Evolutionary conservation across 1,140 invertebrate genomes (phyloP).

Genomic region (Bactericera cockerelli): DNA sequence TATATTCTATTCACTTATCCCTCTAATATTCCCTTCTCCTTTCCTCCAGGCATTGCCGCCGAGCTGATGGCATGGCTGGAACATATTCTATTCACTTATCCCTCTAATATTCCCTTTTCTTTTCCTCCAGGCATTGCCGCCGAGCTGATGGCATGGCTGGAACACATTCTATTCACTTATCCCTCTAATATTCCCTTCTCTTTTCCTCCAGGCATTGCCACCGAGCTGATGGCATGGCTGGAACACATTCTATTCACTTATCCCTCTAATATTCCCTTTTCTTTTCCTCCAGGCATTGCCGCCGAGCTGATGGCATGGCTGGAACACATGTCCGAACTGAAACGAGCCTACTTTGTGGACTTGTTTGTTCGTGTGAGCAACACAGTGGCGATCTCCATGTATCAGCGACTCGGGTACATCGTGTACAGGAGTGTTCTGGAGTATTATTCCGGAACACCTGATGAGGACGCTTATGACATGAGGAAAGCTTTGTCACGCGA

Average conservation of each 20-base stretch:
- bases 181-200: too few relatives aligned
- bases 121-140: too few relatives aligned
- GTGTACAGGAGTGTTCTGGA: constrained; percentile 91
- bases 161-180: too few relatives aligned
- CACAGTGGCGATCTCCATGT: constrained; percentile 94
- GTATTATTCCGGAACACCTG: constrained; percentile 93
- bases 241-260: too few relatives aligned
- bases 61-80: constrained; percentile 89
- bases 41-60: constrained; percentile 50
- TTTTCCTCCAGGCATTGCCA: too few relatives aligned
- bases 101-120: too few relatives aligned
- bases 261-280: too few relatives aligned
- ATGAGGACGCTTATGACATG: constrained; percentile 99
- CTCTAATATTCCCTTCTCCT: too few relatives aligned
- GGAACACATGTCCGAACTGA: constrained; percentile 94
- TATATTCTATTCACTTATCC: too few relatives aligned
- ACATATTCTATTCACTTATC: too few relatives aligned
- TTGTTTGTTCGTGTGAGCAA: constrained; percentile 96
- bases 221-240: too few relatives aligned
- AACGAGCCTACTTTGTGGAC: constrained; percentile 95
- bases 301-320: constrained; percentile 87
- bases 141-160: too few relatives aligned
- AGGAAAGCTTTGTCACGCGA: constrained; percentile 91
- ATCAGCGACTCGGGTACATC: constrained; percentile 89
- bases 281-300: constrained; percentile 45